Evolutionary conservation across 2,797 vertebrate species (phyloP).

Genomic region (Botia almorhae): DNA sequence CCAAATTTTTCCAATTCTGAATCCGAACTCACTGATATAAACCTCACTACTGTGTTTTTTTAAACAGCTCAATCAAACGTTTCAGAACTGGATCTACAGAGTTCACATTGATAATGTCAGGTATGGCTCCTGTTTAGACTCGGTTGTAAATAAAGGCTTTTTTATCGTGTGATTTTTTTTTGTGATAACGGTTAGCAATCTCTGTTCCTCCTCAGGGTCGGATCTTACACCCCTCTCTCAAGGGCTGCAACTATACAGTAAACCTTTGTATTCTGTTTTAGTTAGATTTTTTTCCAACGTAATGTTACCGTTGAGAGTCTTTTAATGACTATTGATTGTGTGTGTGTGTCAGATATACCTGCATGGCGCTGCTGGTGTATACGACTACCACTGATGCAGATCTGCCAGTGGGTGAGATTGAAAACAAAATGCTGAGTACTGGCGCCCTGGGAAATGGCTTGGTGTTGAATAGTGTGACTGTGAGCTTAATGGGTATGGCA

Average conservation of each 20-base stretch:
- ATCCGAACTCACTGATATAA: not conserved
- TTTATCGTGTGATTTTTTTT: not conserved
- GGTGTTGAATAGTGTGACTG: slow-evolving; percentile 67
- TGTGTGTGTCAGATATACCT: slow-evolving; percentile 73
- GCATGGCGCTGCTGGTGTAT: slow-evolving; percentile 85
- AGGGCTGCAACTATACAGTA: slow-evolving; percentile 54
- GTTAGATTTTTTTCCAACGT: not conserved
- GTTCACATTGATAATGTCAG: slow-evolving; percentile 85
- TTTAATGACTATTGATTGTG: not conserved
- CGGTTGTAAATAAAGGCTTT: not conserved
- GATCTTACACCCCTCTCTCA: slow-evolving; percentile 10
- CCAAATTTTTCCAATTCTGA: too few relatives aligned
- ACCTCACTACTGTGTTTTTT: slow-evolving; percentile 68
- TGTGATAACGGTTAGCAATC: not conserved
- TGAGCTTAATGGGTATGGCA: slow-evolving; percentile 81
- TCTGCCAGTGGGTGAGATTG: slow-evolving; percentile 78
- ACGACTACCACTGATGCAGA: slow-evolving; percentile 76
- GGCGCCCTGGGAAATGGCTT: slow-evolving; percentile 69
- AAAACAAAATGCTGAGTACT: slow-evolving; percentile 72
- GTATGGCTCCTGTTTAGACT: slow-evolving; percentile 70
- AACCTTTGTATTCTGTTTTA: not conserved
- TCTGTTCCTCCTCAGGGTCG: slow-evolving; percentile 57
- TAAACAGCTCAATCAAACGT: slow-evolving; percentile 87
- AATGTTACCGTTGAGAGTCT: not conserved
- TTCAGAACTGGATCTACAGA: slow-evolving; percentile 86